A percentile compares a stretch with the other conserved stretches of the same genome.
phyloP scores from a whole-genome alignment of 2,113 vertebrate species.

The Perccottus glenii region DNA sequence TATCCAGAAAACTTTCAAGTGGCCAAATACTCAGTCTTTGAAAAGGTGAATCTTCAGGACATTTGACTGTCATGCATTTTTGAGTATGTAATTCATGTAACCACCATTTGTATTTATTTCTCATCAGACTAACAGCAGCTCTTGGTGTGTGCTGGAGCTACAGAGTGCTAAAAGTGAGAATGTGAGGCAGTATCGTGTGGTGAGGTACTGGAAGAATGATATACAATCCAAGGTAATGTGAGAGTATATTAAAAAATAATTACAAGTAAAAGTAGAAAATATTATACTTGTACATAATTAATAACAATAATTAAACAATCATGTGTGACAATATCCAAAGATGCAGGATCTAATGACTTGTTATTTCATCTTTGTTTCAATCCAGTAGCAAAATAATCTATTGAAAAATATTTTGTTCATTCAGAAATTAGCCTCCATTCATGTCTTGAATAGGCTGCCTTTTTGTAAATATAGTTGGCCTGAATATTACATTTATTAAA shows the following conservation, averaged over 20 bases:
- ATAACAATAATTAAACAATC: no score
- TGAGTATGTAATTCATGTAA: background rate
- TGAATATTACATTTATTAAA: no score
- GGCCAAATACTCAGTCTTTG: constrained; percentile 83
- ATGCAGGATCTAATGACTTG: no score
- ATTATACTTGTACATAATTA: no score
- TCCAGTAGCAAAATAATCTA: no score
- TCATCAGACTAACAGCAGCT: constrained; percentile 32
- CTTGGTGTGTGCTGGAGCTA: constrained; percentile 78
- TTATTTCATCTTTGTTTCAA: no score
- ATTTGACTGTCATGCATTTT: background rate
- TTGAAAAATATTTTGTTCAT: no score
- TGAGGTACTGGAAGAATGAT: constrained; percentile 47
- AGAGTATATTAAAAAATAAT: no score
- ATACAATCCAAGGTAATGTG: constrained; percentile 9
- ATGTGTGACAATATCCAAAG: no score
- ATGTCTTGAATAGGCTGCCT: background rate
- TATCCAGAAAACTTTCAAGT: constrained; percentile 82
- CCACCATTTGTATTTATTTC: background rate
- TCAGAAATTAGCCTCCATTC: background rate
- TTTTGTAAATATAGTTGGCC: no score
- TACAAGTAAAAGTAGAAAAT: no score
- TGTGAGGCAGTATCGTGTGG: constrained; percentile 70
- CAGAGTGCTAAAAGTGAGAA: constrained; percentile 65
- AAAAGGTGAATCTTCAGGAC: constrained; percentile 70